phyloP scores from a whole-genome alignment of 2,888 invertebrate genomes.

The Acleris emargana region DNA sequence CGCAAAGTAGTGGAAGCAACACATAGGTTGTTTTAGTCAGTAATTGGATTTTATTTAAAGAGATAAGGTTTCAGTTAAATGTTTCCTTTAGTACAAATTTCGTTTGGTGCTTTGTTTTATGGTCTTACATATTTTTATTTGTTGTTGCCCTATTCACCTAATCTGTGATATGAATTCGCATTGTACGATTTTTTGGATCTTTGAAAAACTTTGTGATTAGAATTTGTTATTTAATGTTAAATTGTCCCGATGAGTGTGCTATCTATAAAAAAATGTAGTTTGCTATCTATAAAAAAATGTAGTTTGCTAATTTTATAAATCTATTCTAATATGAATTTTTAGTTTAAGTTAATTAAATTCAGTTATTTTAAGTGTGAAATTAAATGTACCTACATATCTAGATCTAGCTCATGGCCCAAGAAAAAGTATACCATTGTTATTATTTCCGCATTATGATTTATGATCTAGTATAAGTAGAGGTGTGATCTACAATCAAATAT shows the following conservation, averaged over 20 bases:
- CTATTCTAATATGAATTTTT: neutral
- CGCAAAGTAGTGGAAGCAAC: conserved; percentile 63
- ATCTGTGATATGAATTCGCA: conserved; percentile 20
- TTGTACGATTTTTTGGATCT: conserved; percentile 17
- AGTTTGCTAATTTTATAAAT: neutral
- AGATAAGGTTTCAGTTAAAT: neutral
- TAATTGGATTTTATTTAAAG: too few species aligned
- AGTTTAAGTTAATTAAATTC: neutral
- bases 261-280: neutral
- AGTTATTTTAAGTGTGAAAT: neutral
- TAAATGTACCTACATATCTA: neutral
- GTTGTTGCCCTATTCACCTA: conserved; percentile 1
- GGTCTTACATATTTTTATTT: neutral
- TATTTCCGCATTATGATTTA: neutral
- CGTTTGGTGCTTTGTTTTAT: conserved; percentile 10
- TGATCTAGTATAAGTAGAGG: neutral
- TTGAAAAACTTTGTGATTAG: conserved; percentile 3
- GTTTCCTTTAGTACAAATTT: conserved; percentile 8
- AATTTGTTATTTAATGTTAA: conserved; percentile 24
- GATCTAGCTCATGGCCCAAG: neutral
- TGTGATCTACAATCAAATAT: neutral
- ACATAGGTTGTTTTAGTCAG: conserved; percentile 41
- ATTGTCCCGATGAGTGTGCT: neutral
- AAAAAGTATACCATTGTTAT: too few species aligned
- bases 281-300: neutral